Conservation (phyloP, 2,888 invertebrate species). For the Periphyllus acericola region DNA sequence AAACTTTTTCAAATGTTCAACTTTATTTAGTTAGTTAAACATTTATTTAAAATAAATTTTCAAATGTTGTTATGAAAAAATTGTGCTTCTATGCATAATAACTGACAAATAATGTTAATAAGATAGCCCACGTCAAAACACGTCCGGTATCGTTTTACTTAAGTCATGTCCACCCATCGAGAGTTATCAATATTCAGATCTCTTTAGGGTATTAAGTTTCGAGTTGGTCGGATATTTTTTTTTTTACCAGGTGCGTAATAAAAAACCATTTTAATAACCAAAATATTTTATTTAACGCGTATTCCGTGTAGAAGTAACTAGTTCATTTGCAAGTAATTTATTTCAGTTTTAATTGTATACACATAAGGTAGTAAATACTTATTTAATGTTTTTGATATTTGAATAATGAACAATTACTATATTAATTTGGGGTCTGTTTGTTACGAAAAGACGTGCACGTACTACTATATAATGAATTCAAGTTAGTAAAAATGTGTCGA, state of each 20-base stretch:
- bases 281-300: not conserved
- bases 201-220: slow-evolving; percentile 5
- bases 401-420: not conserved
- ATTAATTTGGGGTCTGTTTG: not conserved
- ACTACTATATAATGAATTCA: not conserved
- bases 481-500: not conserved
- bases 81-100: not conserved
- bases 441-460: not conserved
- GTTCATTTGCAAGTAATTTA: not conserved
- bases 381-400: not conserved
- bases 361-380: not conserved
- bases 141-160: slow-evolving; percentile 44
- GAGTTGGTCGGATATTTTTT: not conserved
- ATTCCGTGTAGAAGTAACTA: not conserved
- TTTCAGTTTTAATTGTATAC: not conserved
- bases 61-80: not conserved
- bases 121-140: slow-evolving; percentile 46
- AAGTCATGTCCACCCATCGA: slow-evolving; percentile 10
- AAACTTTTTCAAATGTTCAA: not conserved
- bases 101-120: slow-evolving; percentile 23
- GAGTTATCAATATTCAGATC: slow-evolving; percentile 1
- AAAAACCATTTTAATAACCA: slow-evolving; percentile 9
- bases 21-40: not conserved
- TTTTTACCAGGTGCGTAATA: not conserved
- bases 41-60: not conserved